Conservation (phyloP, 2,113 vertebrate genomes). For the Neotragus pygmaeus region DNA sequence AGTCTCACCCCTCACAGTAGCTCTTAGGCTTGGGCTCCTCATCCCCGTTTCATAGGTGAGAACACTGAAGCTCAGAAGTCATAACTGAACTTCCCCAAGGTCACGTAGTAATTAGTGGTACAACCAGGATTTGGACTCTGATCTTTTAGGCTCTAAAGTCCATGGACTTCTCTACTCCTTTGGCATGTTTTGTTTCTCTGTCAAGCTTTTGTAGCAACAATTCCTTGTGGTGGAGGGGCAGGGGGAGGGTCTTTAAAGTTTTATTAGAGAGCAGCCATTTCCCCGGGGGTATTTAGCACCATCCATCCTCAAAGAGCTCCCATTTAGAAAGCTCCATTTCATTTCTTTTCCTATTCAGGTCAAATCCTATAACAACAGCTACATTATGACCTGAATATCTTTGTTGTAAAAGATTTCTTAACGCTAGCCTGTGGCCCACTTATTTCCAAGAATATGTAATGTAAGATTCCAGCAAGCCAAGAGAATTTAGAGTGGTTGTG, state of each 20-base stretch:
- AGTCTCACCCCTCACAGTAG: neutral
- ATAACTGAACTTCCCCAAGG: neutral
- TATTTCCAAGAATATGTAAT: conserved; percentile 47
- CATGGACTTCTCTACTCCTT: neutral
- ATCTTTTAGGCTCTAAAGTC: neutral
- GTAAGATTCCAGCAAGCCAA: conserved; percentile 21
- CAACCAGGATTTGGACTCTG: neutral
- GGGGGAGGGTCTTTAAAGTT: neutral
- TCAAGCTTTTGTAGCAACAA: neutral
- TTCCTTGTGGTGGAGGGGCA: neutral
- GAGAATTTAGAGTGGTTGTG: neutral
- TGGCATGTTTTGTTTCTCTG: neutral
- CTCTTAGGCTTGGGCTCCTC: neutral
- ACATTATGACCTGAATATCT: conserved; percentile 37
- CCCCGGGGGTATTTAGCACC: neutral
- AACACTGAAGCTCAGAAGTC: neutral
- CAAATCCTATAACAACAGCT: conserved; percentile 26
- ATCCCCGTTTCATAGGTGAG: neutral
- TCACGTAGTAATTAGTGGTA: neutral
- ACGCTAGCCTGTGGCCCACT: conserved; percentile 37
- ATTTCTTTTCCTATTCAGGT: conserved; percentile 35
- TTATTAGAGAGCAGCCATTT: neutral
- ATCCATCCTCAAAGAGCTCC: neutral
- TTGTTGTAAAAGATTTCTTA: conserved; percentile 36
- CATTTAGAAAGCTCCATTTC: neutral